These are phyloP conservation scores for Diplazon laetatorius DNA, from an alignment of 2,888 invertebrate genomes.

Conservation along the genomic window DNA sequence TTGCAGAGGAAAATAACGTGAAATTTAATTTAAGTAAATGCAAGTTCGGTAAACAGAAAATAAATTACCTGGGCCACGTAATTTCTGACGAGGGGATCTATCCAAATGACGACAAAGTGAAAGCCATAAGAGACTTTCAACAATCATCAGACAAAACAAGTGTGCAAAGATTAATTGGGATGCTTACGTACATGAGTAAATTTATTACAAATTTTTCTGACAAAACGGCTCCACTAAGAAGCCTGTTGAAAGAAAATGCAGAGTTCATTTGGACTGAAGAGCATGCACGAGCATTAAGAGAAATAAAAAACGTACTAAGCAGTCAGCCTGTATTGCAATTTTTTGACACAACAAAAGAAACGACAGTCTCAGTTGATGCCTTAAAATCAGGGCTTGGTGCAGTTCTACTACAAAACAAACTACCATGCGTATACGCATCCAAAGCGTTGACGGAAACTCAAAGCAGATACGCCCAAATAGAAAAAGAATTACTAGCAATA, in stretches of 20 bases:
- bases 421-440: conserved; percentile 68
- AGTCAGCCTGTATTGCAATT: conserved; percentile 49
- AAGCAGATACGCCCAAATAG: conserved; percentile 61
- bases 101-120: conserved; percentile 62
- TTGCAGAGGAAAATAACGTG: conserved; percentile 61
- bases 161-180: conserved; percentile 68
- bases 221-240: conserved; percentile 61
- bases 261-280: conserved; percentile 70
- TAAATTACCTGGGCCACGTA: conserved; percentile 70
- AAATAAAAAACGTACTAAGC: conserved; percentile 62
- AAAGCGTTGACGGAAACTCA: conserved; percentile 55
- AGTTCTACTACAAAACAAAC: conserved; percentile 67
- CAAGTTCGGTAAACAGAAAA: conserved; percentile 63
- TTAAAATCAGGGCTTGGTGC: conserved; percentile 60
- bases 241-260: conserved; percentile 67
- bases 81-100: conserved; percentile 61
- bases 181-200: conserved; percentile 69
- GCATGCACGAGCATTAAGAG: conserved; percentile 66
- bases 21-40: conserved; percentile 67
- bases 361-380: conserved; percentile 54
- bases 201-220: conserved; percentile 70
- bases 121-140: conserved; percentile 64
- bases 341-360: conserved; percentile 43
- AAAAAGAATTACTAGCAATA: conserved; percentile 65
- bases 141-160: conserved; percentile 61